Base-by-base conservation (phyloP, 1,140 invertebrate genomes). In the Brachionus plicatilis region DNA sequence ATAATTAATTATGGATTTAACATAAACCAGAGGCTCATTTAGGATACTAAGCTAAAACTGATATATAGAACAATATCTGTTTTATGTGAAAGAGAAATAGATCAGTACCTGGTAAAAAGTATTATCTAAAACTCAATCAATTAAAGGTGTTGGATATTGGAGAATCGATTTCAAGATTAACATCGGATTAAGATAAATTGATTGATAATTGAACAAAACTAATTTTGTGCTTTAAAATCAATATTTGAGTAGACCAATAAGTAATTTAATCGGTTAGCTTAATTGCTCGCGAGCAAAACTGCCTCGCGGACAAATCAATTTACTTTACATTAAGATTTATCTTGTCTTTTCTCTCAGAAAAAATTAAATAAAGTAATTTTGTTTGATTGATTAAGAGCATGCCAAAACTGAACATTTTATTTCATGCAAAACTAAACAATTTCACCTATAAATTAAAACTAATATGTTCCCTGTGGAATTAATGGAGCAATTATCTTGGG, bases 311-410 rank as follows among this genome's bases (percentile, higher is more conserved):
- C 53, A 60, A 60, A 60, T 60, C 27, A 68, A 68, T 68, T 33
- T 41, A 68, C 12, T 33, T 68, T 68, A 14, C 24, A 68, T 68
- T 68, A 43, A 72, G 68, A 72, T 72, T 68, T 72, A 72, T 72
- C 68, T 43, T 72, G 68, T 72, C 68, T 72, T 68, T 68, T 68
- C 37, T 72, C 37, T 68, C 66, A 33, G 27, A 33, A 33, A 33
- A 68, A 68, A 33, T 41, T 12, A 68, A 68, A 29, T 68, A 27
- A 41, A 29, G 20, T n/a, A 12, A 29, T 68, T 68, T 68, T 68
- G 41, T 43, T 72, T 72, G 68, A 72, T 72, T 72, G 68, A 72
- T 72, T 72, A 41, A 72, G 37, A 72, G 20, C 37, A 72, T 41
- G 68, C 37, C 17, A 41, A 41, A 72, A 17, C 14, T 72, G 17